Percentiles rank a stretch among this genome's conserved stretches.
These are phyloP conservation scores for Euleptes europaea DNA, from an alignment of 2,113 vertebrate species.

Conservation along the genomic window DNA sequence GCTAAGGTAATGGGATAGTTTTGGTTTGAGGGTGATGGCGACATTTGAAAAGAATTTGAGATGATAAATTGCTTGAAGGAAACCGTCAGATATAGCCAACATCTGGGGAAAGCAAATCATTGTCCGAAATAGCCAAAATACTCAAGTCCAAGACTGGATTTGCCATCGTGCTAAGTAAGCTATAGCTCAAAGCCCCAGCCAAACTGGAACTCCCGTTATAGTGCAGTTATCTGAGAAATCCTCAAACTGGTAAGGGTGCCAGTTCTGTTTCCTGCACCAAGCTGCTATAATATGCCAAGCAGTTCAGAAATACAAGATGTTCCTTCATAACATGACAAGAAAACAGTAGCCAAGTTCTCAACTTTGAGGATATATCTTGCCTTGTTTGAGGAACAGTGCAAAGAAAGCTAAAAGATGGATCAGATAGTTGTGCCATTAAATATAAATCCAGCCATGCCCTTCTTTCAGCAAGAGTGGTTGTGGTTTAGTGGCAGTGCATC, in stretches of 20 bases:
- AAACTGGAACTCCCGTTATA: background rate
- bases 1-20: conserved; percentile 19
- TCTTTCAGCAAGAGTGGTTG: background rate
- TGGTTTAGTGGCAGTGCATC: too few relatives aligned
- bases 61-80: conserved; percentile 38
- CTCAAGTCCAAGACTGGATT: background rate
- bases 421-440: background rate
- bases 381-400: background rate
- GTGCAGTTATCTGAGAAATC: background rate
- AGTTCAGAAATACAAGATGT: background rate
- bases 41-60: conserved; percentile 57
- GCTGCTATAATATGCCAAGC: background rate
- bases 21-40: conserved; percentile 43
- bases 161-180: background rate
- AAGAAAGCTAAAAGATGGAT: background rate
- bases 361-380: background rate
- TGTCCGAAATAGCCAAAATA: conserved; percentile 13
- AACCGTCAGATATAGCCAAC: conserved; percentile 11
- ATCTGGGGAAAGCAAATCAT: conserved; percentile 41
- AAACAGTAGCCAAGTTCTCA: background rate
- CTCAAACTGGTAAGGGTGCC: background rate
- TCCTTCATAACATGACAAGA: background rate
- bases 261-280: background rate
- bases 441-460: background rate
- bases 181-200: background rate